These are phyloP conservation scores for Pogonognathellus flavescens DNA, from an alignment of 1,140 invertebrate species.

Conservation along the genomic window DNA sequence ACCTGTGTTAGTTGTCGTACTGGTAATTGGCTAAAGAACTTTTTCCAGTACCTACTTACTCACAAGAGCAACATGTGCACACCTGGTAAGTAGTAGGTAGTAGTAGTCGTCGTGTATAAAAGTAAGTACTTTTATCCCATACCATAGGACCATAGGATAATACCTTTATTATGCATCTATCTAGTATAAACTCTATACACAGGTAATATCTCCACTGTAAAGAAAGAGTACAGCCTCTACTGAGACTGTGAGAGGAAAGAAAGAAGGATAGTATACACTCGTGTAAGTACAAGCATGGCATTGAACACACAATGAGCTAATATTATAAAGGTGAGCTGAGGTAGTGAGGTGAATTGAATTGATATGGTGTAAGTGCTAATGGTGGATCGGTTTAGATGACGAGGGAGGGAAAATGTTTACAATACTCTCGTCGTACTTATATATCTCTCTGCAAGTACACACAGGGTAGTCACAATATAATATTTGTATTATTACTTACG, in stretches of 20 bases:
- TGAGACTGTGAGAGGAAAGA: too few relatives aligned
- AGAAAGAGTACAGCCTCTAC: too few relatives aligned
- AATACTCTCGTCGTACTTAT: not conserved
- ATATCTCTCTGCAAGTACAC: not conserved
- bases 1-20: too few relatives aligned
- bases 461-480: not conserved
- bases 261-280: too few relatives aligned
- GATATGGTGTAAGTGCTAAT: slow-evolving; percentile 28
- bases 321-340: slow-evolving; percentile 15
- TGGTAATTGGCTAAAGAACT: slow-evolving; percentile 18
- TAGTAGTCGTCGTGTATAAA: too few relatives aligned
- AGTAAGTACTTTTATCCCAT: too few relatives aligned
- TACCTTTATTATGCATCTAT: too few relatives aligned
- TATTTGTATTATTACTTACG: not conserved
- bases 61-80: not conserved
- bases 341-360: slow-evolving; percentile 33
- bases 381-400: slow-evolving; percentile 42
- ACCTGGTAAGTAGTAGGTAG: too few relatives aligned
- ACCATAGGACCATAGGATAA: too few relatives aligned
- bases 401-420: slow-evolving; percentile 33
- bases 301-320: slow-evolving; percentile 10
- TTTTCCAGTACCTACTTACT: slow-evolving; percentile 7
- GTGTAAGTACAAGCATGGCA: not conserved
- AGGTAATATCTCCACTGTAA: too few relatives aligned
- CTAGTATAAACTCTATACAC: too few relatives aligned